Evolutionary conservation across 2,113 vertebrate genomes (phyloP).

Genomic region (Coracopsis vasa): DNA sequence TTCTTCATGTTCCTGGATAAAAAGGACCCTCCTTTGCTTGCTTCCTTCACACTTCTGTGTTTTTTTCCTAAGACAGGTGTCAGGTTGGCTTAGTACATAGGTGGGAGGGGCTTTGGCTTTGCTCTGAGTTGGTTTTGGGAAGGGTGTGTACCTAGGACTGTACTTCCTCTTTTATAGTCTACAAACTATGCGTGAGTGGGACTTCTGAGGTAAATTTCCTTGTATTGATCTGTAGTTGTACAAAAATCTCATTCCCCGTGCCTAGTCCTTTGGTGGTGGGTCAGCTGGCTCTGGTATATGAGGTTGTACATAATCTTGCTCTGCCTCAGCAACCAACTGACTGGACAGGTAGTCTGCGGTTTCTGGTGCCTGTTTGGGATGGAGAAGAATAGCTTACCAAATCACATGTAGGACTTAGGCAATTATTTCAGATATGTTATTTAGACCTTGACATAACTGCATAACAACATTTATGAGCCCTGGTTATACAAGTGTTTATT

Average conservation of each 20-base stretch:
- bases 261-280: not conserved
- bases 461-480: not conserved
- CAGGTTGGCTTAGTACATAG: not conserved
- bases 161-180: not conserved
- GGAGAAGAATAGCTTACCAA: not conserved
- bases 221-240: not conserved
- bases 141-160: not conserved
- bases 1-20: not conserved
- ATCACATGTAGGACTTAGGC: fast-evolving
- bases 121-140: not conserved
- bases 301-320: not conserved
- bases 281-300: not conserved
- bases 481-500: not conserved
- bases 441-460: not conserved
- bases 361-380: not conserved
- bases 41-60: not conserved
- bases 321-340: not conserved
- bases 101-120: not conserved
- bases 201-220: not conserved
- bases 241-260: not conserved
- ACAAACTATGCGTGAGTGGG: not conserved
- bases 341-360: not conserved
- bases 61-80: not conserved
- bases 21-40: not conserved
- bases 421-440: not conserved